phyloP scores from a whole-genome alignment of 2,888 invertebrate genomes.

The Augochlorella aurata region DNA sequence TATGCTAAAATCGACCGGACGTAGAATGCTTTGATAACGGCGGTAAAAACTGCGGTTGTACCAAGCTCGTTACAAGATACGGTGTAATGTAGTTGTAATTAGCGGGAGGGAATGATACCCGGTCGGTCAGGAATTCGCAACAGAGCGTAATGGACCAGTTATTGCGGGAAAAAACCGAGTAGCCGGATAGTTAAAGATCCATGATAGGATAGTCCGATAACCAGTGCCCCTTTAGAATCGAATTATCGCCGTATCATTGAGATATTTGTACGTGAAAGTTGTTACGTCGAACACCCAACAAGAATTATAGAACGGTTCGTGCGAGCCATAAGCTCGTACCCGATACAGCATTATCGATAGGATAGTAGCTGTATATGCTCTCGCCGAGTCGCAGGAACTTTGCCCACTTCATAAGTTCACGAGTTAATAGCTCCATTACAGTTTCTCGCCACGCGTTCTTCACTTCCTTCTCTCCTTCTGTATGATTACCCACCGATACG shows the following conservation, averaged over 20 bases:
- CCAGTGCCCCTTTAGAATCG: constrained; percentile 2
- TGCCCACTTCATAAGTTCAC: constrained; percentile 43
- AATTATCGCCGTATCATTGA: constrained; percentile 34
- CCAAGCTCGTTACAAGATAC: constrained; percentile 1
- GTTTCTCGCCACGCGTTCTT: constrained; percentile 37
- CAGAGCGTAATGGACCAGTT: constrained; percentile 2
- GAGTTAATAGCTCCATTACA: constrained; percentile 51
- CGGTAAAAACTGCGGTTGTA: neutral
- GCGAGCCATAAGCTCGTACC: constrained; percentile 34
- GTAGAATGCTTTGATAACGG: neutral
- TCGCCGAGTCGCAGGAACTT: constrained; percentile 41
- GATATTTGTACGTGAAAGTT: constrained; percentile 53
- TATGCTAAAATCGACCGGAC: neutral
- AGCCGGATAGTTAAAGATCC: constrained; percentile 5
- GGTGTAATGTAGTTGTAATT: neutral
- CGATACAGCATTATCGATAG: constrained; percentile 46
- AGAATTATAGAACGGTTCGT: constrained; percentile 40
- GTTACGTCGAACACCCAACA: constrained; percentile 27
- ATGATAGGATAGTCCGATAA: constrained; percentile 11
- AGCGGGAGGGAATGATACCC: neutral
- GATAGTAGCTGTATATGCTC: constrained; percentile 9
- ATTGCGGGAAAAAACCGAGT: neutral
- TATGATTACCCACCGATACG: constrained; percentile 29
- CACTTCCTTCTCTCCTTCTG: constrained; percentile 4
- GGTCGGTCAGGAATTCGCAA: neutral